These are phyloP conservation scores for Doris montereyensis DNA, from an alignment of 2,888 invertebrate genomes.

Conservation along the genomic window DNA sequence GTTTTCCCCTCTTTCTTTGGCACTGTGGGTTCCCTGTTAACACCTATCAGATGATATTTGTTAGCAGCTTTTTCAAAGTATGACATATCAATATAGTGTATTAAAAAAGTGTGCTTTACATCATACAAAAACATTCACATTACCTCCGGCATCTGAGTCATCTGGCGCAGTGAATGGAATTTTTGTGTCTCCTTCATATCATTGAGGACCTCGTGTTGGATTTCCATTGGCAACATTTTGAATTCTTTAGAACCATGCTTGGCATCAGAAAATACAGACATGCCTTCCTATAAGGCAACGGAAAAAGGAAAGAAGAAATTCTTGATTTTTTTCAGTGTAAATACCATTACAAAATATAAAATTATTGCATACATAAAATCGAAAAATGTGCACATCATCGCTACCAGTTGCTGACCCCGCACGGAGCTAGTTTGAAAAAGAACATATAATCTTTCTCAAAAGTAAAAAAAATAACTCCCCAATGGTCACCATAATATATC, in stretches of 20 bases:
- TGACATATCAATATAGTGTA: too few relatives aligned
- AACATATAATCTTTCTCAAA: too few relatives aligned
- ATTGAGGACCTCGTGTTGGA: slow-evolving; percentile 92
- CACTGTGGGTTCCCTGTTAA: not conserved
- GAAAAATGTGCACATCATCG: too few relatives aligned
- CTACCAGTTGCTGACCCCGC: too few relatives aligned
- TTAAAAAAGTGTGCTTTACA: not conserved
- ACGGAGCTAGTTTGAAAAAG: too few relatives aligned
- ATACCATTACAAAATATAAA: too few relatives aligned
- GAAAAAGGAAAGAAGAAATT: too few relatives aligned
- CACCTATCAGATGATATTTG: not conserved
- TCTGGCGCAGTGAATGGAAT: slow-evolving; percentile 88
- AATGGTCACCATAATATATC: too few relatives aligned
- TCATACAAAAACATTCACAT: not conserved
- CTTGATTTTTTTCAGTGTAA: too few relatives aligned
- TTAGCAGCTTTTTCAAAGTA: not conserved
- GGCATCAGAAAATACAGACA: slow-evolving; percentile 79
- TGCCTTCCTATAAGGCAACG: too few relatives aligned
- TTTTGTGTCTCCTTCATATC: slow-evolving; percentile 93
- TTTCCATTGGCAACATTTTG: slow-evolving; percentile 85
- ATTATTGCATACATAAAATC: too few relatives aligned
- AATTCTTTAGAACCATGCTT: slow-evolving; percentile 88
- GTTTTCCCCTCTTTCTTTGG: not conserved
- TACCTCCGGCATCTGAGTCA: slow-evolving; percentile 86
- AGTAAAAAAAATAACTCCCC: too few relatives aligned